Conservation (phyloP, 2,113 vertebrate genomes). For the Antigone vipio region DNA sequence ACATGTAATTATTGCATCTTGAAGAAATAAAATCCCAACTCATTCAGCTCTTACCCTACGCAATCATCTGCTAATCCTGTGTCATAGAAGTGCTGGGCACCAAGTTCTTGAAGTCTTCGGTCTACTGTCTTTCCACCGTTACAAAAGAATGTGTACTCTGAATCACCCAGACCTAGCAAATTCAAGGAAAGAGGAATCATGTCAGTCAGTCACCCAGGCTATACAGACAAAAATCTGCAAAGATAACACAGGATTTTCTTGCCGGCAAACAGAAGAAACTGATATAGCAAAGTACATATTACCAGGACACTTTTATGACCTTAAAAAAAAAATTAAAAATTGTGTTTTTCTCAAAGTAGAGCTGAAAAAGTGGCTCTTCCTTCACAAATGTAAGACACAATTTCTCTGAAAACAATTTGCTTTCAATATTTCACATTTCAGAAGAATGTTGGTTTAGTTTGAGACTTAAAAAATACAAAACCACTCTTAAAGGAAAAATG, state of each 20-base stretch:
- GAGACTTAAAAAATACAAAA: background rate
- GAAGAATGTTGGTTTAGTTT: background rate
- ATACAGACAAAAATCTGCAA: background rate
- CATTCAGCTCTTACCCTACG: slow-evolving; percentile 81
- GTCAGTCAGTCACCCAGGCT: background rate
- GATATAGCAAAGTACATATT: background rate
- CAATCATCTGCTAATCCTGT: slow-evolving; percentile 93
- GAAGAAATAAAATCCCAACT: background rate
- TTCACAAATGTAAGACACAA: background rate
- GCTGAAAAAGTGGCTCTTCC: background rate
- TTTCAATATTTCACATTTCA: background rate
- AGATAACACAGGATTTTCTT: background rate
- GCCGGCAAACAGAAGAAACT: background rate
- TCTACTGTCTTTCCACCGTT: slow-evolving; percentile 97
- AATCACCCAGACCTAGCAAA: slow-evolving; percentile 88
- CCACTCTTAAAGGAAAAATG: background rate
- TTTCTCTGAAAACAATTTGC: background rate
- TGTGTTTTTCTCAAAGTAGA: background rate
- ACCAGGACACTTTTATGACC: background rate
- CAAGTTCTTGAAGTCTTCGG: slow-evolving; percentile 84
- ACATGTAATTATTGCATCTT: background rate
- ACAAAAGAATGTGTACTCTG: slow-evolving; percentile 93
- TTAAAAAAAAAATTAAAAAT: background rate
- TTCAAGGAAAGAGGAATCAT: background rate
- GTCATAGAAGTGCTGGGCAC: slow-evolving; percentile 86